These are phyloP conservation scores for Nannoperca obscura DNA, from an alignment of 2,797 vertebrate genomes.

Conservation along the genomic window DNA sequence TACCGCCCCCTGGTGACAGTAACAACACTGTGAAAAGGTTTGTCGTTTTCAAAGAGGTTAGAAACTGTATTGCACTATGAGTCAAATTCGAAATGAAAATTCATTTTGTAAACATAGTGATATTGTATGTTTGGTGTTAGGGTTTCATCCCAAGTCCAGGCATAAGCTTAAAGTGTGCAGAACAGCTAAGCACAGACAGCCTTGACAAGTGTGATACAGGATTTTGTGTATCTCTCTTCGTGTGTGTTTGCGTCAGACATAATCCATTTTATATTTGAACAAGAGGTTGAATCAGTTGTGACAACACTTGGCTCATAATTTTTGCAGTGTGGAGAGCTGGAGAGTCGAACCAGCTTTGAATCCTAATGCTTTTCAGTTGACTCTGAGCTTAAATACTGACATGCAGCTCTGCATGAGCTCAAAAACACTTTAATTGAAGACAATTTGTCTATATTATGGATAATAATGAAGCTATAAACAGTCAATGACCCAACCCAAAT, in stretches of 20 bases:
- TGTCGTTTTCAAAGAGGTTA: neutral
- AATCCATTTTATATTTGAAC: slow-evolving; percentile 55
- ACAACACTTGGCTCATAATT: slow-evolving; percentile 40
- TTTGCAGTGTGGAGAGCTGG: slow-evolving; percentile 26
- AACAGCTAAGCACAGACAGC: slow-evolving; percentile 29
- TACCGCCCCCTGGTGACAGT: slow-evolving; percentile 75
- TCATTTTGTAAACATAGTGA: neutral
- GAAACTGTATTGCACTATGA: neutral
- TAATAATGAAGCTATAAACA: neutral
- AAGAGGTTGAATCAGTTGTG: slow-evolving; percentile 49
- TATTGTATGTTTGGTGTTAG: slow-evolving; percentile 2
- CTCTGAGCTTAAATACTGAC: slow-evolving; percentile 14
- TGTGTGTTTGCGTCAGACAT: slow-evolving; percentile 47
- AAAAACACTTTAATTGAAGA: slow-evolving; percentile 11
- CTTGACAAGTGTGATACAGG: slow-evolving; percentile 37
- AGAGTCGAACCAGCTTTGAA: slow-evolving; percentile 47
- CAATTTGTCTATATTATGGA: slow-evolving; percentile 2
- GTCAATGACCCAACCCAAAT: neutral
- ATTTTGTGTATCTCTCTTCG: slow-evolving; percentile 31
- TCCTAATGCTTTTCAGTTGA: slow-evolving; percentile 30
- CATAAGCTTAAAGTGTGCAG: slow-evolving; percentile 7
- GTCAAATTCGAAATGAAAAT: slow-evolving; percentile 18
- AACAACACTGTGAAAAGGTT: slow-evolving; percentile 3
- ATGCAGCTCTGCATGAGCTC: slow-evolving; percentile 8
- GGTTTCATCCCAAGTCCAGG: neutral